Base-by-base conservation (phyloP, 2,888 invertebrate species). In the Temnothorax rugatulus region DNA sequence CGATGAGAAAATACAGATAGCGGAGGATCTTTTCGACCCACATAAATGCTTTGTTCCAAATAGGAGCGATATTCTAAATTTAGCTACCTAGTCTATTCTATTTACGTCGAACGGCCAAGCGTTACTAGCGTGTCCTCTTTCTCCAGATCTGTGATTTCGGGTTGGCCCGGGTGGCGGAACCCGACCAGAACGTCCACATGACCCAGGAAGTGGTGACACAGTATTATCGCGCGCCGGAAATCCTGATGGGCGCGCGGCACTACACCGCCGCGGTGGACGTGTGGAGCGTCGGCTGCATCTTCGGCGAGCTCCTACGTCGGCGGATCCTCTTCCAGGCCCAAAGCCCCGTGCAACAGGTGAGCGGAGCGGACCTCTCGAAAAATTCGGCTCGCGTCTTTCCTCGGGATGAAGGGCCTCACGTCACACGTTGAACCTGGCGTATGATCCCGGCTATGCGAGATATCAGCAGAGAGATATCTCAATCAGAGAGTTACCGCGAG, bases 181-280 rank as follows among this genome's bases (percentile, higher is more conserved):
- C 98, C 0, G 98, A 99, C 94, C 97, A 97, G 93, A 97, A 97
- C 93, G 98, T 98, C 95, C 97, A 98, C 95, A 99, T 99, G 99
- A 99, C 99, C 52, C 99, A 99, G 95, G 99, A 99, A 95, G 99
- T 99, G 87, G 99, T 99, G 87, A 99, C 99, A 90, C 99, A 99
- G 96, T 99, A 99, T 96, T 99, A 99, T 96, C 97, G 99, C 89
- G 99, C 99, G 34, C 99, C 99, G 0, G 99, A 99, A 96, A 98
- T 99, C 92, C 96, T 99, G 86, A 99, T 99, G 99, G 99, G 99
- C 47, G 99, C 99, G 47, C 97, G 98, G 92, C 99, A 99, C 95
- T 99, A 99, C 95, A 97, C 98, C 9, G 98, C 98, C 13, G 98
- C 99, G 5, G 99, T 99, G 66, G 99, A 99, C 95, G 98, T 99